Conservation (phyloP, 92 coral and sea anemone genomes). For the Epizoanthus fatuus region DNA sequence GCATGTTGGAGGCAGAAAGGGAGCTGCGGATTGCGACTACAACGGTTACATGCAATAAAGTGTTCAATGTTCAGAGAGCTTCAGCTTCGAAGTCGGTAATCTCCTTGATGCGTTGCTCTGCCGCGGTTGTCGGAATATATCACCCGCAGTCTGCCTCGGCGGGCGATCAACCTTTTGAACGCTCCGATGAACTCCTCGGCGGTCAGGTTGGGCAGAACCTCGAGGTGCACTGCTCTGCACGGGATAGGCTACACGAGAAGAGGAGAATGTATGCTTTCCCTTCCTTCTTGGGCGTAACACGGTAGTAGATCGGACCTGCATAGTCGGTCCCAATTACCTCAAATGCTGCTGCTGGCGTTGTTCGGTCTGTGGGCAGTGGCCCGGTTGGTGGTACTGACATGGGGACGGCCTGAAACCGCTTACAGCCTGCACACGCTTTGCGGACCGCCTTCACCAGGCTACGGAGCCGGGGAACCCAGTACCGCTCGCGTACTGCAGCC, state of each 20-base stretch:
- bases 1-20: not conserved
- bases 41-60: not conserved
- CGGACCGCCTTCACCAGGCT: conserved; percentile 35
- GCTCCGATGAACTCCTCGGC: not conserved
- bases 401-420: too few species aligned
- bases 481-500: conserved; percentile 41
- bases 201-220: not conserved
- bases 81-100: conserved; percentile 7
- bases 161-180: not conserved
- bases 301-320: not conserved
- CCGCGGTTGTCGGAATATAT: conserved; percentile 19
- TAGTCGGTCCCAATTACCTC: too few species aligned
- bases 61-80: not conserved
- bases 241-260: not conserved
- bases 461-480: conserved; percentile 35
- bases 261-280: not conserved
- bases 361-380: not conserved
- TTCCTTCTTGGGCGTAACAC: not conserved
- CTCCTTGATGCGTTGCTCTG: conserved; percentile 5
- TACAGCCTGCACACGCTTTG: conserved; percentile 23
- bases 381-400: conserved; percentile 25
- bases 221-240: not conserved
- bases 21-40: not conserved
- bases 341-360: too few species aligned
- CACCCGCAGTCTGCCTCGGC: not conserved